These are phyloP conservation scores for Protobothrops flavoviridis DNA, from an alignment of 2,113 vertebrate species.

Conservation along the genomic window DNA sequence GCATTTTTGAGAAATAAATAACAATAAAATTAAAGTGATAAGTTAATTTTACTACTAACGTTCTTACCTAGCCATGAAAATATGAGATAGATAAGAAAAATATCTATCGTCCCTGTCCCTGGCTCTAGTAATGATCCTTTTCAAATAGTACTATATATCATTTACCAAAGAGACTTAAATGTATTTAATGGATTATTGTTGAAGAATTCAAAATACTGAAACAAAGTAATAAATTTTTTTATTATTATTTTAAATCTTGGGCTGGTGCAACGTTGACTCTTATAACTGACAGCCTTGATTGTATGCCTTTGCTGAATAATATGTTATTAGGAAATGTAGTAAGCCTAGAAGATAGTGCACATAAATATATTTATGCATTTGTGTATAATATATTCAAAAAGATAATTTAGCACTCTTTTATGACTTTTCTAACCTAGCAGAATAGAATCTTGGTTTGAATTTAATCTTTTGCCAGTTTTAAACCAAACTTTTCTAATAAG, in stretches of 20 bases:
- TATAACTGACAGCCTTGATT: slow-evolving; percentile 29
- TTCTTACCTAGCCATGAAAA: neutral
- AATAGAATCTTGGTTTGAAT: neutral
- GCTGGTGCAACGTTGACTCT: slow-evolving; percentile 4
- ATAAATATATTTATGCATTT: neutral
- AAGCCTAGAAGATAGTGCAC: neutral
- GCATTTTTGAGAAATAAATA: neutral
- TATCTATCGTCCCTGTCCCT: neutral
- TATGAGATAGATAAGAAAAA: neutral
- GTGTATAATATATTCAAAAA: neutral
- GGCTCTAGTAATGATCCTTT: slow-evolving; percentile 9
- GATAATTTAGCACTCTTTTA: neutral
- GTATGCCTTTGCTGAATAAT: neutral
- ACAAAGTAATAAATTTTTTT: slow-evolving; percentile 19
- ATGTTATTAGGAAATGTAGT: neutral
- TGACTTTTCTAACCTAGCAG: neutral
- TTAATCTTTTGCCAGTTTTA: neutral
- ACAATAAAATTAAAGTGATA: neutral
- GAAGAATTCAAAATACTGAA: slow-evolving; percentile 19
- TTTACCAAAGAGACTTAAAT: slow-evolving; percentile 22
- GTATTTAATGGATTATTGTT: neutral
- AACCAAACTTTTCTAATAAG: neutral
- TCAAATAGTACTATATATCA: neutral
- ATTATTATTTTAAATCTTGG: slow-evolving; percentile 41
- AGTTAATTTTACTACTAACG: neutral